These are phyloP conservation scores for Sericinus montela DNA, from an alignment of 2,888 invertebrate genomes.

Conservation along the genomic window DNA sequence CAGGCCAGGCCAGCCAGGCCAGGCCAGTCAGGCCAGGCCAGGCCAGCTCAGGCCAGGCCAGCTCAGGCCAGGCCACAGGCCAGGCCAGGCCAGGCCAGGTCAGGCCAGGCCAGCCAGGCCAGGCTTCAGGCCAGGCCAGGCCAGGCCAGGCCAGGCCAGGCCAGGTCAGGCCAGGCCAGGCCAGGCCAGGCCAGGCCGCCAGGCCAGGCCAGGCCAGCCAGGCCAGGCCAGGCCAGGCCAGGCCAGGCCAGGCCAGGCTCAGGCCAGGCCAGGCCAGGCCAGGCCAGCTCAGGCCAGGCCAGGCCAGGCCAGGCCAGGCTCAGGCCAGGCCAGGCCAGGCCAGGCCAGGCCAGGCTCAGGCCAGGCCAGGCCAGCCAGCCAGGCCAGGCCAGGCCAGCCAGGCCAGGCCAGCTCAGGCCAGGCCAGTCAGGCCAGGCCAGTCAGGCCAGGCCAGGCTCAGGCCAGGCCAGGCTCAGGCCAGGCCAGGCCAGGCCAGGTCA, in stretches of 20 bases:
- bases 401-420: too few relatives aligned
- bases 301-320: constrained; percentile 25
- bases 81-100: constrained; percentile 10
- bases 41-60: too few relatives aligned
- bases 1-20: constrained; percentile 7
- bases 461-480: constrained; percentile 15
- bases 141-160: constrained; percentile 4
- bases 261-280: not conserved
- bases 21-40: not conserved
- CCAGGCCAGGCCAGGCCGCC: too few relatives aligned
- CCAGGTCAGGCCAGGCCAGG: constrained; percentile 8
- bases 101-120: constrained; percentile 10
- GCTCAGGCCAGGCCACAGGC: constrained; percentile 3
- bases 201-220: too few relatives aligned
- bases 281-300: constrained; percentile 22
- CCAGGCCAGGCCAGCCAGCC: not conserved
- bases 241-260: too few relatives aligned
- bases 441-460: constrained; percentile 14
- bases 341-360: constrained; percentile 22
- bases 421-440: constrained; percentile 4
- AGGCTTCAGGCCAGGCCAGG: constrained; percentile 9
- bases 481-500: constrained; percentile 20
- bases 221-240: too few relatives aligned
- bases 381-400: not conserved
- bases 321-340: constrained; percentile 23